phyloP scores from a whole-genome alignment of 1,140 invertebrate genomes.

The Drosophila athabasca region DNA sequence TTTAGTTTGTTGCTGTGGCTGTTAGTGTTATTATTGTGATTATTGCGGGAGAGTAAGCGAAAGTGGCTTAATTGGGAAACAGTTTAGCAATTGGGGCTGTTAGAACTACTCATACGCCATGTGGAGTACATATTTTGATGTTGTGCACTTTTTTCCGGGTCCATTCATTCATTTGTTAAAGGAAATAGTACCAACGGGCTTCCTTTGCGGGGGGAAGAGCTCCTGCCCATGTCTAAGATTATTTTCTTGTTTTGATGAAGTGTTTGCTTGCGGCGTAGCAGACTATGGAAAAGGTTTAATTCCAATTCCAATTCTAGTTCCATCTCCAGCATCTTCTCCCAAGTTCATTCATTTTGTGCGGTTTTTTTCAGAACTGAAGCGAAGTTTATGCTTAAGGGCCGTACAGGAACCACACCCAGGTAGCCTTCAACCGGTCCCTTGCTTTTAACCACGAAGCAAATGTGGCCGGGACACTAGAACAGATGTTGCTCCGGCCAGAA shows the following conservation, averaged over 20 bases:
- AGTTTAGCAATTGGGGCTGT: too few relatives aligned
- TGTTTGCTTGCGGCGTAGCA: conserved; percentile 17
- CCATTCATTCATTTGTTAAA: neutral
- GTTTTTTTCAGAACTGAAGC: conserved; percentile 40
- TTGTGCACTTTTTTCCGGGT: too few relatives aligned
- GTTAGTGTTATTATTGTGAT: conserved; percentile 25
- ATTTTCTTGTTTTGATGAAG: conserved; percentile 33
- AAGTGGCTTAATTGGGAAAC: too few relatives aligned
- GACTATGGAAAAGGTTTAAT: neutral
- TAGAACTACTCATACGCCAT: conserved; percentile 14
- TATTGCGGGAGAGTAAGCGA: neutral
- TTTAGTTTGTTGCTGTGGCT: conserved; percentile 48
- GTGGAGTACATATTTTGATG: conserved; percentile 31
- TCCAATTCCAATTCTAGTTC: neutral
- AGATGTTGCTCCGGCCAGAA: conserved; percentile 51
- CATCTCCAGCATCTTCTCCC: neutral
- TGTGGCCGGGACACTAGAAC: conserved; percentile 53
- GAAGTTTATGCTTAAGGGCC: neutral
- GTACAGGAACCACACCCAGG: neutral
- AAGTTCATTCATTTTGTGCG: conserved; percentile 39
- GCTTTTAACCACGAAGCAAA: conserved; percentile 47
- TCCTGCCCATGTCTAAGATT: conserved; percentile 20
- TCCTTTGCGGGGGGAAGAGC: too few relatives aligned
- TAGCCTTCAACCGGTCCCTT: neutral
- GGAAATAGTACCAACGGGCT: neutral